A percentile compares a stretch with the other conserved stretches of the same genome.
Conservation (phyloP, 2,888 invertebrate genomes). For the Euclidia mi region DNA sequence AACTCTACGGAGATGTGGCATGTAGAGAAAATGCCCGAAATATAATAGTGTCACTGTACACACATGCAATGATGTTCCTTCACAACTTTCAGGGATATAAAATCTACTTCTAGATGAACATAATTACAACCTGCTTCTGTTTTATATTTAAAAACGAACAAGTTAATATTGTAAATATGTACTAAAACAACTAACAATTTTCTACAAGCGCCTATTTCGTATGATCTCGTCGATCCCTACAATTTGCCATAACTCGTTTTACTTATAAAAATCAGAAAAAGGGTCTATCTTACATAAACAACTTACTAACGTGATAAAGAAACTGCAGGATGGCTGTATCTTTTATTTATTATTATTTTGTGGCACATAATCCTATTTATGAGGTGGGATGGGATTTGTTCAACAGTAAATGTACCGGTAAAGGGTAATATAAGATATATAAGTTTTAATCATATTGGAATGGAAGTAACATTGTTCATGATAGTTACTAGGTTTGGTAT, state of each 20-base stretch:
- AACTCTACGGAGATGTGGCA: no score
- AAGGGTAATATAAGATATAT: background rate
- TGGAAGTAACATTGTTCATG: no score
- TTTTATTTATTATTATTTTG: constrained; percentile 15
- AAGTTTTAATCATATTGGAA: background rate
- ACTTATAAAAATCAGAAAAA: constrained; percentile 17
- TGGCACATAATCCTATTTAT: constrained; percentile 9
- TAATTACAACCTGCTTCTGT: no score
- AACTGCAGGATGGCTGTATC: constrained; percentile 8
- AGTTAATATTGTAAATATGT: background rate
- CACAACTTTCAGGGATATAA: no score
- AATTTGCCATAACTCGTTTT: constrained; percentile 15
- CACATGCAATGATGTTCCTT: no score
- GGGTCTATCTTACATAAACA: constrained; percentile 5
- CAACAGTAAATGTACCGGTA: background rate
- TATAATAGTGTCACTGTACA: no score
- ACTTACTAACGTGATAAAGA: constrained; percentile 7
- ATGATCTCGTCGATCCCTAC: constrained; percentile 2
- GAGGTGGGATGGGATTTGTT: background rate
- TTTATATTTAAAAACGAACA: background rate
- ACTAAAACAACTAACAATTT: constrained; percentile 4
- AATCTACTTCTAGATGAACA: no score
- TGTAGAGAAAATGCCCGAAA: no score
- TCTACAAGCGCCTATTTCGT: background rate
- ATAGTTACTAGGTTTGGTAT: background rate